These are phyloP conservation scores for Podilymbus podiceps DNA, from an alignment of 2,113 vertebrate genomes.

Conservation along the genomic window DNA sequence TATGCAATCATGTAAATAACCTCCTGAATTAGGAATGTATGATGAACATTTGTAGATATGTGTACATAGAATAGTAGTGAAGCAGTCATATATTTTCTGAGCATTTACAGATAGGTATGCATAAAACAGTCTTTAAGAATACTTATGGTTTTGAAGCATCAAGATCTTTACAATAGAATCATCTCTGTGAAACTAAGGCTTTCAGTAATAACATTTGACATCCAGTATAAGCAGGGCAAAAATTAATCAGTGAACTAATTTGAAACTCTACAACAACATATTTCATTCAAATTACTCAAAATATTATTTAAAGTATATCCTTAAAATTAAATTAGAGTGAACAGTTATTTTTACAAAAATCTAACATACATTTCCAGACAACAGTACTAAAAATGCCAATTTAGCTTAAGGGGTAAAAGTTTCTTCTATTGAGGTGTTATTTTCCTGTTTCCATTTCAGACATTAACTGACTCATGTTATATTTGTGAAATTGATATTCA, in stretches of 20 bases:
- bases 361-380: neutral
- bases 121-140: neutral
- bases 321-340: neutral
- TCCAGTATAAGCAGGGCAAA: neutral
- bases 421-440: neutral
- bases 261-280: neutral
- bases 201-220: neutral
- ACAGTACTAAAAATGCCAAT: neutral
- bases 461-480: neutral
- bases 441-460: neutral
- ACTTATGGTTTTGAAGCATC: neutral
- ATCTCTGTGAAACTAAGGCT: neutral
- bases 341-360: neutral
- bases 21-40: neutral
- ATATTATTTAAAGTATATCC: neutral
- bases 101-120: neutral
- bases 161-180: neutral
- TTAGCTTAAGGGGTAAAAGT: neutral
- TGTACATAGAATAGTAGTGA: neutral
- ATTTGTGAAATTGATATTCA: slow-evolving; percentile 45
- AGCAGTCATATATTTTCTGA: neutral
- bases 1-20: neutral
- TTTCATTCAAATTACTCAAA: neutral
- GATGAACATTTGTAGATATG: neutral
- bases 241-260: neutral